These are phyloP conservation scores for Taphrorychus bicolor DNA, from an alignment of 2,888 invertebrate genomes.

Conservation along the genomic window DNA sequence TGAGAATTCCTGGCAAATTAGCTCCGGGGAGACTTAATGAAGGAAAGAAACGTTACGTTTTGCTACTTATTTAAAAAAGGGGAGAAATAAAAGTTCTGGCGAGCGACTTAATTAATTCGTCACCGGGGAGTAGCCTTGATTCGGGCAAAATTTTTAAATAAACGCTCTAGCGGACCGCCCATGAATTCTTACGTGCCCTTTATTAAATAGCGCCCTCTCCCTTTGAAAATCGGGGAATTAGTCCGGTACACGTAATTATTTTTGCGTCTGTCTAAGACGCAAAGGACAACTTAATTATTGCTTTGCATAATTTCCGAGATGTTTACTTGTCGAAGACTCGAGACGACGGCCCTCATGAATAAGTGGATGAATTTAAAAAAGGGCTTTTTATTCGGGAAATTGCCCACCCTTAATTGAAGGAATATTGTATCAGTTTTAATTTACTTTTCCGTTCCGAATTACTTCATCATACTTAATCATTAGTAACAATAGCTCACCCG, in stretches of 20 bases:
- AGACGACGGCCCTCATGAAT: slow-evolving; percentile 30
- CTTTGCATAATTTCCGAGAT: slow-evolving; percentile 43
- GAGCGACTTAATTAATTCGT: slow-evolving; percentile 61
- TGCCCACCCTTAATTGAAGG: slow-evolving; percentile 32
- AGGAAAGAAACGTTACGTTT: slow-evolving; percentile 61
- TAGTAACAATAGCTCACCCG: too few species aligned
- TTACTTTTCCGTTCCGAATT: background rate
- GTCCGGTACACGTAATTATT: slow-evolving; percentile 41
- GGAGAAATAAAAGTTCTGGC: slow-evolving; percentile 49
- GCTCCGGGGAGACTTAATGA: slow-evolving; percentile 61
- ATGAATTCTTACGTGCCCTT: slow-evolving; percentile 54
- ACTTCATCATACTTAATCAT: background rate
- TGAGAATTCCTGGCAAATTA: slow-evolving; percentile 62
- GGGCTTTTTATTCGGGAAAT: slow-evolving; percentile 25
- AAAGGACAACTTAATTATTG: slow-evolving; percentile 44
- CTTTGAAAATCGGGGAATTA: slow-evolving; percentile 29
- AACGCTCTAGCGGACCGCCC: slow-evolving; percentile 53
- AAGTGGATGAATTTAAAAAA: slow-evolving; percentile 40
- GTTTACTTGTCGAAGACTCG: slow-evolving; percentile 39
- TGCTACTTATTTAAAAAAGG: slow-evolving; percentile 60
- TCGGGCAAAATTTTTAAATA: slow-evolving; percentile 54
- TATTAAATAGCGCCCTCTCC: slow-evolving; percentile 37
- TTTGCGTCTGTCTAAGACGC: slow-evolving; percentile 41
- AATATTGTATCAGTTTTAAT: background rate
- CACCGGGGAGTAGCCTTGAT: slow-evolving; percentile 55